Evolutionary conservation across 1,140 invertebrate genomes (phyloP).

Genomic region (Apis laboriosa): DNA sequence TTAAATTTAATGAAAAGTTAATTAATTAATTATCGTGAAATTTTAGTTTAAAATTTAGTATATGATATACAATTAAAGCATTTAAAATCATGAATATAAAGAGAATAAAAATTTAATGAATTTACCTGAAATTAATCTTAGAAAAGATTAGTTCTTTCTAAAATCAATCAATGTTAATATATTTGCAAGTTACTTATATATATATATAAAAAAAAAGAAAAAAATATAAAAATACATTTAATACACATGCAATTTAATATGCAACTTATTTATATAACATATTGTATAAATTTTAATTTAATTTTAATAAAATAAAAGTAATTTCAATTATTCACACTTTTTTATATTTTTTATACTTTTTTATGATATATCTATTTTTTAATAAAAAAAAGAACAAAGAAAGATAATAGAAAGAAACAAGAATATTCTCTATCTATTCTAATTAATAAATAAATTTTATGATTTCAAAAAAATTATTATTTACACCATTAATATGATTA

Average conservation of each 20-base stretch:
- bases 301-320: not conserved
- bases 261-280: not conserved
- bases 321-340: not conserved
- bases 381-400: no score
- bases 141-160: no score
- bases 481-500: not conserved
- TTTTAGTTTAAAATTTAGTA: not conserved
- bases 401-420: no score
- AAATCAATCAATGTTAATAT: no score
- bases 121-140: not conserved
- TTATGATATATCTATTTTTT: not conserved
- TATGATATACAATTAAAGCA: not conserved
- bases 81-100: not conserved
- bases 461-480: not conserved
- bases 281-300: not conserved
- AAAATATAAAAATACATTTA: no score
- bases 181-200: no score
- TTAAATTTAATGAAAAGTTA: conserved; percentile 17
- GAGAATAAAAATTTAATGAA: not conserved
- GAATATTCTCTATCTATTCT: not conserved
- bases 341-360: not conserved
- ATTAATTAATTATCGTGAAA: conserved; percentile 7
- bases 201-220: no score
- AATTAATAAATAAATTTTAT: not conserved
- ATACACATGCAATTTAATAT: no score